Evolutionary conservation across 2,797 vertebrate species (phyloP), one percentile per base, ranked within the genome.

Genomic region (Phalloptychus januarius): DNA sequence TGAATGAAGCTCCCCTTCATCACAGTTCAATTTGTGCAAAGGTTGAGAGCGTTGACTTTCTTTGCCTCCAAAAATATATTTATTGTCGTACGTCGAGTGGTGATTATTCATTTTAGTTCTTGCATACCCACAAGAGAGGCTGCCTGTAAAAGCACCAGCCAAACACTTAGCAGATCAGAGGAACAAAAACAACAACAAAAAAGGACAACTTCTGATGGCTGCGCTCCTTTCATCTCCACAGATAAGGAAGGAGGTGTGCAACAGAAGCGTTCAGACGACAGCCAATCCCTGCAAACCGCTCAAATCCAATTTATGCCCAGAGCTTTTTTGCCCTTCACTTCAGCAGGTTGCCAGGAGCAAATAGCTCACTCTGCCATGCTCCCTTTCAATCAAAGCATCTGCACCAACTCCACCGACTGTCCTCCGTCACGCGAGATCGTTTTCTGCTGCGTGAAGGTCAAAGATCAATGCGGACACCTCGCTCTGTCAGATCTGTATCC

Each of bases 201-300:
- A 23, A 0, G 72, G 36, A 76, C 52, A 44, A 33, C 52, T 71
- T 2, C 7, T 38, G 44, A 75, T 18, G 28, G 25, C 13, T 36
- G 1, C 67, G 0, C 38, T 13, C 7, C 40, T 78, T 81, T 83
- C 54, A 83, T 80, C 44, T 48, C 5, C 1, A 31, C 52, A 46
- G 44, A 65, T 72, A 67, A 52, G 61, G 10, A 16, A 0, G 2
- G 40, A 80, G 86, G 69, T 63, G 23, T 8, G 12, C 67, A 70
- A 3, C 67, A 44, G 16, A 50, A 69, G 75, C 79, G 84, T 83
- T 80, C 23, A 78, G 48, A 82, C 31, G 23, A 0, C 40, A 70
- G 63, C 81, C 52, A 79, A 33, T 73, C 58, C 74, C 71, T 80
- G 23, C 28, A 69, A 80, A 80, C 77, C 65, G 56, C 70, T 44